Evolutionary conservation across 2,888 invertebrate genomes (phyloP), one percentile per base, ranked within the genome.

Genomic region (Dromius quadrimaculatus): DNA sequence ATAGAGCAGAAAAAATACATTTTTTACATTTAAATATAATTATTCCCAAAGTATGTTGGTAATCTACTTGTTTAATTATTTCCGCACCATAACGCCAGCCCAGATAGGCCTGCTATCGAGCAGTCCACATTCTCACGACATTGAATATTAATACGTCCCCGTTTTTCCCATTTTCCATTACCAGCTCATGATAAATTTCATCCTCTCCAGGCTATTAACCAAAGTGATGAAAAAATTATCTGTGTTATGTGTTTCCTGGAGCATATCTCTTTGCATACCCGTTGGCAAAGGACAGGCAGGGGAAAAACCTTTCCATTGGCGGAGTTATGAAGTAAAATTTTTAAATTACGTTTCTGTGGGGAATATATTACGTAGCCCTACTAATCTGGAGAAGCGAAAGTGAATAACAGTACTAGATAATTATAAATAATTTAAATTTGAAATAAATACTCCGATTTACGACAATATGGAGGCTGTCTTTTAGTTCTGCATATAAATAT

Each of bases 201-300:
- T 61, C 41, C 41, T 36, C 61, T 36, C 61, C 38, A 41, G 61
- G 50, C 50, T 54, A 63, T 63, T 63, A 63, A 63, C 63, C 45
- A 63, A 41, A 63, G 41, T 45, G 63, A 63, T 45, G 63, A 63
- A 63, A 63, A 63, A 63, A 63, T 63, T 63, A 63, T 63, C 63
- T 43, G 17, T 41, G 63, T 63, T 63, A 63, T 41, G 63, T 63
- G 63, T 63, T 63, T 45, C 43, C 62, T 28, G 43, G 23, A 28
- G 38, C 62, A 43, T 63, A 23, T 62, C 62, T 62, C 22, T 8
- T 6, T 17, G 22, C 47, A 47, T 47, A 20, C n/a, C 47, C 47
- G 47, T 11, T 19, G 11, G 38, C 59, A 22, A 47, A 47, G 47
- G n/a, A n/a, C 23, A n/a, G 2, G 22, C 13, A 13, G 22, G 22